Evolutionary conservation across 2,888 invertebrate species (phyloP).

Genomic region (Nomada ruficornis): DNA sequence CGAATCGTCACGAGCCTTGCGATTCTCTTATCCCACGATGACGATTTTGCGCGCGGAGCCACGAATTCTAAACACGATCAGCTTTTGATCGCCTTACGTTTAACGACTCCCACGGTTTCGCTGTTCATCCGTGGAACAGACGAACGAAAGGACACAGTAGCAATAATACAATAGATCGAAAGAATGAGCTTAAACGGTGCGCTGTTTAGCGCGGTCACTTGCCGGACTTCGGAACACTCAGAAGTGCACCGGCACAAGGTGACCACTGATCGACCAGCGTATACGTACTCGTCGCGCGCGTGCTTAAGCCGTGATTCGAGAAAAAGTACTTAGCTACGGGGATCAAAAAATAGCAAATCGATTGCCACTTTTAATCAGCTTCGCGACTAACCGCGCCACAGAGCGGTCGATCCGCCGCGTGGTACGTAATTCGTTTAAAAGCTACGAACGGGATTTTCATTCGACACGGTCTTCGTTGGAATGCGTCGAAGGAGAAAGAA

Average conservation of each 20-base stretch:
- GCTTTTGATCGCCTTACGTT: neutral
- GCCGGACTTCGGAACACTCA: slow-evolving; percentile 73
- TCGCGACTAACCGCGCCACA: too few species aligned
- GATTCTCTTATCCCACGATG: slow-evolving; percentile 46
- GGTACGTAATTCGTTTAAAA: too few species aligned
- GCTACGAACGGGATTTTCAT: too few species aligned
- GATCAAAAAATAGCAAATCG: too few species aligned
- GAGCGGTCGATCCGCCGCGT: too few species aligned
- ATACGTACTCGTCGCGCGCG: neutral
- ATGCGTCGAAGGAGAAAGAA: neutral
- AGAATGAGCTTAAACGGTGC: slow-evolving; percentile 13
- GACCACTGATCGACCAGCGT: slow-evolving; percentile 44
- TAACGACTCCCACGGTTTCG: neutral
- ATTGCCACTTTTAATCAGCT: too few species aligned
- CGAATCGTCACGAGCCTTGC: slow-evolving; percentile 61
- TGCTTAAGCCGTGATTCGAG: neutral
- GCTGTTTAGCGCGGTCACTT: slow-evolving; percentile 58
- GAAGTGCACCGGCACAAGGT: slow-evolving; percentile 74
- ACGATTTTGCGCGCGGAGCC: slow-evolving; percentile 29
- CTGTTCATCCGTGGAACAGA: neutral
- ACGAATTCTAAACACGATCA: slow-evolving; percentile 38
- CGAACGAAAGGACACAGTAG: neutral
- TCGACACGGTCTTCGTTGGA: slow-evolving; percentile 5
- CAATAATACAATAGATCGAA: neutral
- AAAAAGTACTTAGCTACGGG: neutral